Conservation (phyloP, 2,888 invertebrate genomes). For the Caenorhabditis sulstoni region DNA sequence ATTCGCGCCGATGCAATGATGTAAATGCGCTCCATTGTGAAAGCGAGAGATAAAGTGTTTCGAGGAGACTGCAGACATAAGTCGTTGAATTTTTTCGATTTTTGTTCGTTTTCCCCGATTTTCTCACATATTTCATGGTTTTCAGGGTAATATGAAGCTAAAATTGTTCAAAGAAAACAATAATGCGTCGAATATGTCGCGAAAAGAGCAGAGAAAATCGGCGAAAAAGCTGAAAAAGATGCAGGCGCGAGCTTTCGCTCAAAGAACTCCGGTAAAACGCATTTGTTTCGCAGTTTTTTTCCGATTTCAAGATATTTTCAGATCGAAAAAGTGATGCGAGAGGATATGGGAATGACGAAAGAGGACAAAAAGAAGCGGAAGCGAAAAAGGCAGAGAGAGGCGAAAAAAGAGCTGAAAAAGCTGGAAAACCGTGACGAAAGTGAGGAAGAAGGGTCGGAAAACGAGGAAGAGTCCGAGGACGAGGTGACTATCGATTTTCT, state of each 20-base stretch:
- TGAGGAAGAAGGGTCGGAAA: slow-evolving; percentile 19
- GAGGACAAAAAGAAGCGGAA: slow-evolving; percentile 60
- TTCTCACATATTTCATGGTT: neutral
- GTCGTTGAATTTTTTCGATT: neutral
- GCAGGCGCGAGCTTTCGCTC: slow-evolving; percentile 61
- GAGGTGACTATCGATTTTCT: slow-evolving; percentile 15
- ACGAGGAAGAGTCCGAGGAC: slow-evolving; percentile 23
- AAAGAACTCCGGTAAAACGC: slow-evolving; percentile 47
- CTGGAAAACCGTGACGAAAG: slow-evolving; percentile 25
- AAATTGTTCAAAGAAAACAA: slow-evolving; percentile 23
- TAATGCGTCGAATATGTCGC: slow-evolving; percentile 32
- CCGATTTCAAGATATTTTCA: slow-evolving; percentile 28
- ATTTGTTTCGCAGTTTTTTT: neutral
- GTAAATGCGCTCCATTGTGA: slow-evolving; percentile 10
- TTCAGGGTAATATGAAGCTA: slow-evolving; percentile 47
- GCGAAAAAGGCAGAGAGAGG: slow-evolving; percentile 51
- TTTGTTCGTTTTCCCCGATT: neutral
- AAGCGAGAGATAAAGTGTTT: neutral
- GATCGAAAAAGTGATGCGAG: slow-evolving; percentile 66
- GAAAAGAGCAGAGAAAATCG: slow-evolving; percentile 65
- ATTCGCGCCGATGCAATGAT: neutral
- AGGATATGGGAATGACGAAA: slow-evolving; percentile 55
- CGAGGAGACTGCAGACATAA: slow-evolving; percentile 3
- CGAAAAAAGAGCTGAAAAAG: slow-evolving; percentile 30
- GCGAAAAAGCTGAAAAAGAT: slow-evolving; percentile 69